Base-by-base conservation (phyloP, 2,797 vertebrate species). In the Pteropus rufus region DNA sequence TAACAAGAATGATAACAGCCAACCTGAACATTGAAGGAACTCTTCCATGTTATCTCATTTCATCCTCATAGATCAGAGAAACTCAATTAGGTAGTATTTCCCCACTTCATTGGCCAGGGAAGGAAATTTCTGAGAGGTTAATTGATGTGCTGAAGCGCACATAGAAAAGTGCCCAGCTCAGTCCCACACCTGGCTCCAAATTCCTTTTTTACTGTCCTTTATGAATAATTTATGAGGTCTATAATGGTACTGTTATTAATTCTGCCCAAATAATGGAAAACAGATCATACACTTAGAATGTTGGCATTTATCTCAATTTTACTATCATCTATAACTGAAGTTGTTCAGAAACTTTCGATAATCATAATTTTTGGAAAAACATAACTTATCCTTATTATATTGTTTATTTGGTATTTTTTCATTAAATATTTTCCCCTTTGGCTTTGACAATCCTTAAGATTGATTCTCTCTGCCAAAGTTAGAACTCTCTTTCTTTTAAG, bases 91-190 rank as follows among this genome's bases (percentile, higher is more conserved):
- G 64, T 96, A 34, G 54, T 76, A 83, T 87, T 94, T 97, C 39
- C 62, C 91, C 52, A 95, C 85, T 95, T 96, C 46, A 64, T 36
- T 96, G 49, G 93, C 26, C 21, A 85, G 52, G 65, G n/a, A 89
- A 96, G 60, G 39, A 93, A 79, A 96, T 96, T 91, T 94, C 69
- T 62, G 70, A 94, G 76, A 95, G 93, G 56, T 90, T 96, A 94
- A 97, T 93, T 96, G 92, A 76, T 93, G 34, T 90, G 77, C 92
- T 90, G 39, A 94, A 70, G 56, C 41, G 72, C 67, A 92, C 56
- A 46, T 31, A 65, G 21, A 69, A 58, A 93, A 97, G 85, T 91
- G 8, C 16, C 44, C 24, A 36, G 49, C 62, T 95, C 56, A 80
- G 62, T 96, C 56, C 56, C 36, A 88, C 9, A 34, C 36, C 56